Evolutionary conservation across 2,113 vertebrate species (phyloP).

Genomic region (Corvus cornix): DNA sequence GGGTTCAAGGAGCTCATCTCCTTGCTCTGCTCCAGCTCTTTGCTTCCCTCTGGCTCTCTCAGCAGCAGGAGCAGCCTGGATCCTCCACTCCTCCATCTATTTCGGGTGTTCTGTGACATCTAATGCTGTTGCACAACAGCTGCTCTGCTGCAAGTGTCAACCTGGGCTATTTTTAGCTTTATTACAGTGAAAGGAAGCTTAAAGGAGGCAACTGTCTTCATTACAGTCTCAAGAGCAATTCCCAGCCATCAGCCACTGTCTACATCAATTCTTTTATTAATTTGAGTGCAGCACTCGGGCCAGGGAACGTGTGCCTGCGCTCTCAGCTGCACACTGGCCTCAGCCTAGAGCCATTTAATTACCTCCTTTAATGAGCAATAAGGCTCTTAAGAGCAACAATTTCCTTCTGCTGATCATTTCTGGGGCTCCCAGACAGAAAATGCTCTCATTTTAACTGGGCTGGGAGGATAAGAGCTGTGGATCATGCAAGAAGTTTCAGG

Average conservation of each 20-base stretch:
- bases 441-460: not conserved
- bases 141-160: not conserved
- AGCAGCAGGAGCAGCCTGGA: not conserved
- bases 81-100: not conserved
- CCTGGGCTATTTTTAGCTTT: constrained; percentile 14
- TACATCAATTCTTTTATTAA: constrained; percentile 27
- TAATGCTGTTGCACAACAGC: not conserved
- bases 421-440: not conserved
- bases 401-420: not conserved
- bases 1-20: fast-evolving
- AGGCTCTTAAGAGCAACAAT: constrained; percentile 8
- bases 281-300: not conserved
- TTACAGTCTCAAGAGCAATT: not conserved
- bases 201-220: not conserved
- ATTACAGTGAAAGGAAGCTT: not conserved
- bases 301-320: not conserved
- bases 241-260: constrained; percentile 6
- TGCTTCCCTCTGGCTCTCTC: not conserved
- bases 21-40: not conserved
- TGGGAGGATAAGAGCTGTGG: not conserved
- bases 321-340: not conserved
- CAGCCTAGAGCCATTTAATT: constrained; percentile 32
- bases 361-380: constrained; percentile 29
- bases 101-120: not conserved
- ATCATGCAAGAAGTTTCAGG: not conserved